Percentiles rank a stretch among this genome's conserved stretches.
phyloP scores from a whole-genome alignment of 2,113 vertebrate genomes.

The Bos javanicus region DNA sequence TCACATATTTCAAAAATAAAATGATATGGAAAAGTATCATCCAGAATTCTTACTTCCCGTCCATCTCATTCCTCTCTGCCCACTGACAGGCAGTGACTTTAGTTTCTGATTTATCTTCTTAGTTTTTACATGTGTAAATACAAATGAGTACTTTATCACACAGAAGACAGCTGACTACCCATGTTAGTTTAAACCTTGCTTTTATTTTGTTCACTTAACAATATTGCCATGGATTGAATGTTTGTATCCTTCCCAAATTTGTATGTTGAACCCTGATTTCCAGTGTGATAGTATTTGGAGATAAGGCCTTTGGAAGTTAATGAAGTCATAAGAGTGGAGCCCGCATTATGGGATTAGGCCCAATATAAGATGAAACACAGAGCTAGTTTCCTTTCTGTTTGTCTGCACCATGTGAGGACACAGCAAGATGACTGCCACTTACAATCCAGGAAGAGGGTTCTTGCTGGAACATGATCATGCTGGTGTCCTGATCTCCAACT shows the following conservation, averaged over 20 bases:
- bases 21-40: neutral
- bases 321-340: neutral
- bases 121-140: neutral
- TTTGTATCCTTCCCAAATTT: neutral
- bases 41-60: neutral
- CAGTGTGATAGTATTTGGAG: neutral
- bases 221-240: neutral
- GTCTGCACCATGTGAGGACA: neutral
- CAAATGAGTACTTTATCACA: neutral
- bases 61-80: neutral
- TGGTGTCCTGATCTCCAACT: no score
- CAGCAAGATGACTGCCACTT: neutral
- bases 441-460: neutral
- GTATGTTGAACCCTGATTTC: neutral
- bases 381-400: neutral
- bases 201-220: neutral
- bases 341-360: neutral
- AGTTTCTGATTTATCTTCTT: neutral
- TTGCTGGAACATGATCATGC: neutral
- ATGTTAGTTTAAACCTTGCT: neutral
- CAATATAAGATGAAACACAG: neutral
- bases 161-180: neutral
- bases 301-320: neutral
- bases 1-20: neutral
- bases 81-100: neutral